Evolutionary conservation across 2,113 vertebrate genomes (phyloP).

Genomic region (Charina bottae): DNA sequence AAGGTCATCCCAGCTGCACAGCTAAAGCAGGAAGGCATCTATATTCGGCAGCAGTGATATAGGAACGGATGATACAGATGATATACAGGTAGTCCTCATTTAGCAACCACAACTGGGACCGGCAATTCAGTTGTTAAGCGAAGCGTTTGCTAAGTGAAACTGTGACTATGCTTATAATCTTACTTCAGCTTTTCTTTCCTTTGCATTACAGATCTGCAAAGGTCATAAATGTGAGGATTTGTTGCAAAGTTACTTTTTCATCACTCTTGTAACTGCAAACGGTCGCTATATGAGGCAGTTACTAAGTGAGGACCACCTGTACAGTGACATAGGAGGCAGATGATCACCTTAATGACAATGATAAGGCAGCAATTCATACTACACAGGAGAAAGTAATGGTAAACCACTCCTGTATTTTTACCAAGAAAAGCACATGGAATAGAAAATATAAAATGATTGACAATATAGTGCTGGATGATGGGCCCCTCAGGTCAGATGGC

Average conservation of each 20-base stretch:
- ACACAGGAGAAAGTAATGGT: background rate
- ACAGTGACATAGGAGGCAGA: background rate
- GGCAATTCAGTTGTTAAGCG: background rate
- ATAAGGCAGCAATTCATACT: background rate
- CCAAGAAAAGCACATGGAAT: background rate
- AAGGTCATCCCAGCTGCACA: background rate
- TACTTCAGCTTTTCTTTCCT: background rate
- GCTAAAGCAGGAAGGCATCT: background rate
- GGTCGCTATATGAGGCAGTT: background rate
- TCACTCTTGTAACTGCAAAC: background rate
- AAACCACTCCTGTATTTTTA: background rate
- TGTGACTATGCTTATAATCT: background rate
- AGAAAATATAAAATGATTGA: background rate
- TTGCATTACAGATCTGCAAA: background rate
- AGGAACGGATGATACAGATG: background rate
- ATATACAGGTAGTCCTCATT: background rate
- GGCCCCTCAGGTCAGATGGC: background rate
- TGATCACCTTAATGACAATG: background rate
- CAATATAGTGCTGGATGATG: background rate
- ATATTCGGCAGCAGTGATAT: background rate
- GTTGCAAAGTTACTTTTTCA: background rate
- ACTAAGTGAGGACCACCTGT: background rate
- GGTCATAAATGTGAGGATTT: background rate
- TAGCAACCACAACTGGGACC: background rate
- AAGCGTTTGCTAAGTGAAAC: background rate